Percentiles rank a stretch among this genome's conserved stretches.
phyloP scores from a whole-genome alignment of 2,888 invertebrate genomes.

The Formica aserva region DNA sequence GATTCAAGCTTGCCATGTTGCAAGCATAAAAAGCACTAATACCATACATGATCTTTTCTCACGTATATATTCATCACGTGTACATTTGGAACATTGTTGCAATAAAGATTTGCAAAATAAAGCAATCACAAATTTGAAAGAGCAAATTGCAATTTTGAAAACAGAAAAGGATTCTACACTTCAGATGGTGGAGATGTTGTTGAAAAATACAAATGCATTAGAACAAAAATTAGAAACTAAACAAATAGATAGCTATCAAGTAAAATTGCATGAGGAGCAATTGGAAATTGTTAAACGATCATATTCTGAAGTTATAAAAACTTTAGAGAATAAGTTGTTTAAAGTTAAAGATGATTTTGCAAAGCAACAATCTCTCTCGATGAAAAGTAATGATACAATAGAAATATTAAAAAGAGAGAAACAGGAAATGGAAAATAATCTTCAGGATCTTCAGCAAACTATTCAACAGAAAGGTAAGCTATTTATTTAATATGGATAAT shows the following conservation, averaged over 20 bases:
- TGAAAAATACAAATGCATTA: slow-evolving; percentile 89
- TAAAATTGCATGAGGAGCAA: slow-evolving; percentile 79
- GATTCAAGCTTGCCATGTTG: slow-evolving; percentile 73
- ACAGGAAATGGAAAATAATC: slow-evolving; percentile 85
- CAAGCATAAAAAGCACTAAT: slow-evolving; percentile 75
- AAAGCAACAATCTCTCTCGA: slow-evolving; percentile 79
- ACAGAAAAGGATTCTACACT: slow-evolving; percentile 89
- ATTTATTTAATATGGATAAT: slow-evolving; percentile 18
- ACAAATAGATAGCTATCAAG: slow-evolving; percentile 69
- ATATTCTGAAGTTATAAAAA: slow-evolving; percentile 87
- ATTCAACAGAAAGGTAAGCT: slow-evolving; percentile 74
- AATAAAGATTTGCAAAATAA: slow-evolving; percentile 64
- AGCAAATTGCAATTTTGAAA: slow-evolving; percentile 79
- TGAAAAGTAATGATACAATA: slow-evolving; percentile 86
- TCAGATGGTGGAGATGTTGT: slow-evolving; percentile 90
- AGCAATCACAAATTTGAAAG: slow-evolving; percentile 78
- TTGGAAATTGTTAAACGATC: slow-evolving; percentile 84
- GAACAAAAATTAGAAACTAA: slow-evolving; percentile 89
- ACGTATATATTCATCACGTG: slow-evolving; percentile 53
- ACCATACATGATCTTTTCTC: slow-evolving; percentile 72
- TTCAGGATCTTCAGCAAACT: slow-evolving; percentile 68
- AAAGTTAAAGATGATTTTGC: slow-evolving; percentile 86
- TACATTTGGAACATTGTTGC: slow-evolving; percentile 71
- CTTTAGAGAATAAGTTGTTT: slow-evolving; percentile 87
- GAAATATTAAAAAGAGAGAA: slow-evolving; percentile 85